Conservation (phyloP, 2,888 invertebrate genomes). For the Scaptomyza cyrtandrae region DNA sequence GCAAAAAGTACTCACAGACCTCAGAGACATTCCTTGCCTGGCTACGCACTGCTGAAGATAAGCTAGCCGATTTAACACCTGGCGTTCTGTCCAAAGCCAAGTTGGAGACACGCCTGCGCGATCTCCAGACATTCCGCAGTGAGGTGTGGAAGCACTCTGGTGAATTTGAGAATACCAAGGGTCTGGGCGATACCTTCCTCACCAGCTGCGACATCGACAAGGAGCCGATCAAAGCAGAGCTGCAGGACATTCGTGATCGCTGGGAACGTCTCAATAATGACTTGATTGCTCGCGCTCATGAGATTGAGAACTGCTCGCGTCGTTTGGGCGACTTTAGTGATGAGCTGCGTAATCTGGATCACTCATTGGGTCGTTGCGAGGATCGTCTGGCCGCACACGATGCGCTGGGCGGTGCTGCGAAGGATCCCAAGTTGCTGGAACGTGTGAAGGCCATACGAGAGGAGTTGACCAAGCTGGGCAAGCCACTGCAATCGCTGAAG, state of each 20-base stretch:
- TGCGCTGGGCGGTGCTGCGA: conserved; percentile 89
- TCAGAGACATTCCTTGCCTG: conserved; percentile 95
- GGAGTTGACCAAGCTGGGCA: conserved; percentile 91
- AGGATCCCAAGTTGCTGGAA: conserved; percentile 93
- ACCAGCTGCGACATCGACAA: conserved; percentile 95
- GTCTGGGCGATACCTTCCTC: conserved; percentile 94
- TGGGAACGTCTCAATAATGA: conserved; percentile 97
- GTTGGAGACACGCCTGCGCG: conserved; percentile 94
- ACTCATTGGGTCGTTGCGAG: conserved; percentile 94
- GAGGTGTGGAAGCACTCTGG: conserved; percentile 97
- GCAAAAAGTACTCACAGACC: conserved; percentile 94
- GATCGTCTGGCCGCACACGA: conserved; percentile 90
- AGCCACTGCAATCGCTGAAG: conserved; percentile 87
- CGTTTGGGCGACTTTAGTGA: conserved; percentile 94
- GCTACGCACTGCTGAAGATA: conserved; percentile 94
- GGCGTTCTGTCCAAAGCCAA: conserved; percentile 93
- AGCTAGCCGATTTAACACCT: conserved; percentile 91
- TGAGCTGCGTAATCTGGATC: conserved; percentile 92
- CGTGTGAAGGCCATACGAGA: conserved; percentile 93
- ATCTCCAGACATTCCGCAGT: conserved; percentile 94
- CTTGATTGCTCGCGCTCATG: conserved; percentile 83
- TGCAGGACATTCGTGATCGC: conserved; percentile 92
- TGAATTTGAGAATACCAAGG: conserved; percentile 95
- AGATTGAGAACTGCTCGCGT: conserved; percentile 91
- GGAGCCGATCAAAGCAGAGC: conserved; percentile 93